Evolutionary conservation across 2,888 invertebrate genomes (phyloP), one percentile per base, ranked within the genome.

Genomic region (Anthophora plumipes): DNA sequence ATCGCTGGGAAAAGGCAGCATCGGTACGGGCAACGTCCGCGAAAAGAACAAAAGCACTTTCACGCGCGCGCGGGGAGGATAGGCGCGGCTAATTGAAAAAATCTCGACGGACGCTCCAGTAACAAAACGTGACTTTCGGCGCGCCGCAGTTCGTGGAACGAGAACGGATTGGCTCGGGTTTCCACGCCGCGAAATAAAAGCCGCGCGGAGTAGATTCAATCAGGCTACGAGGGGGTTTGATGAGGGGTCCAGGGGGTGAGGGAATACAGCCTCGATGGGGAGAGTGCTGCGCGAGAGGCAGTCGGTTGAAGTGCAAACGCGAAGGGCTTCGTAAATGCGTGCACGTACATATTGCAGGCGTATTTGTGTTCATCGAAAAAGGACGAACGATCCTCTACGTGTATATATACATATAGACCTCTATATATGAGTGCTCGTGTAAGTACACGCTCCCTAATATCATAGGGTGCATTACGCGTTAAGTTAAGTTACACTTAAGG

Each of bases 171-270:
- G 85, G 75, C 82, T 86, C 81, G 82, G 77, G 78, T 79, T 87
- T 80, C 78, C 79, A 80, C 76, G 76, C 82, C 69, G 74, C 84
- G 84, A 82, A 85, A 82, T 85, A 85, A 85, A 80, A 85, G 85
- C 84, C 71, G 67, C 77, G 73, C 69, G 73, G 80, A 83, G 85
- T 82, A 83, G 85, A 85, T 80, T 85, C 68, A 85, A 85, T 83
- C 82, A 83, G 77, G 80, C 61, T 72, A 77, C 60, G 84, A 83
- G 83, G 77, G 72, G 81, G 83, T 82, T 82, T 52, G 76, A 76
- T 59, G 78, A 77, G 75, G 76, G 77, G 61, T 61, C 55, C 67
- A 59, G 73, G 69, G 73, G 77, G 39, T 75, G 76, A 75, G 74
- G 83, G 75, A 70, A 54, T 17, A 11, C 50, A 39, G 63, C 57